Evolutionary conservation across 2,888 invertebrate species (phyloP), one percentile per base, ranked within the genome.

Genomic region (Drosophila gaucha): DNA sequence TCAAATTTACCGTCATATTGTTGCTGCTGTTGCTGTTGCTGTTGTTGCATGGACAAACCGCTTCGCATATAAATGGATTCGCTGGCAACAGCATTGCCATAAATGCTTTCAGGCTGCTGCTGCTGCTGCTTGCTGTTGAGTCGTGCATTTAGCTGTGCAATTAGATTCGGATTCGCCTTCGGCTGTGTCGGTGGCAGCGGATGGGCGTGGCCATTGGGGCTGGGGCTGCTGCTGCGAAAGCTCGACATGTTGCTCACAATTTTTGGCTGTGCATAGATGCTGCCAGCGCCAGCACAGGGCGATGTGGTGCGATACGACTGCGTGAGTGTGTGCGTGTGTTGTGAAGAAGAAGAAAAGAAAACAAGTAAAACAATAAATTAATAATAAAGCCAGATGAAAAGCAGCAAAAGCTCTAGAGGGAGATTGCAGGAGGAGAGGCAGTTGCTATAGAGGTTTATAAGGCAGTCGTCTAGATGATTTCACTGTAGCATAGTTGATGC

Each of bases 231-330:
- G 63, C 80, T 90, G 63, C 92, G 90, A 76, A 92, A 92, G 76
- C 92, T 92, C 43, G 92, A 91, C 90, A 92, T 90, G 76, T 89
- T 92, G 70, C 88, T 82, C 56, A 92, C 82, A 75, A 91, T 80
- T 75, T 92, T 92, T 26, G 92, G 92, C 76, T 92, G 92, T 49
- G 92, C 92, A 83, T 92, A 92, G 56, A 92, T 91, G 68, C 88
- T 66, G 54, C 85, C 78, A 22, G 36, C 52, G 36, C 82, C 74
- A n/a, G 69, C 63, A 38, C 91, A 90, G 33, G 90, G 89, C 63
- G 91, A 91, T 77, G 90, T 88, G 51, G 92, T 91, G 89, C 91
- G 90, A 77, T 89, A 91, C 76, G 91, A 90, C 92, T 92, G 82
- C 39, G 62, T 36, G 35, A 30, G 26, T 30, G 36, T 28, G 39